A percentile compares a stretch with the other conserved stretches of the same genome.
Evolutionary conservation across 1,140 invertebrate genomes (phyloP).

Genomic region (Arctopsyche grandis): DNA sequence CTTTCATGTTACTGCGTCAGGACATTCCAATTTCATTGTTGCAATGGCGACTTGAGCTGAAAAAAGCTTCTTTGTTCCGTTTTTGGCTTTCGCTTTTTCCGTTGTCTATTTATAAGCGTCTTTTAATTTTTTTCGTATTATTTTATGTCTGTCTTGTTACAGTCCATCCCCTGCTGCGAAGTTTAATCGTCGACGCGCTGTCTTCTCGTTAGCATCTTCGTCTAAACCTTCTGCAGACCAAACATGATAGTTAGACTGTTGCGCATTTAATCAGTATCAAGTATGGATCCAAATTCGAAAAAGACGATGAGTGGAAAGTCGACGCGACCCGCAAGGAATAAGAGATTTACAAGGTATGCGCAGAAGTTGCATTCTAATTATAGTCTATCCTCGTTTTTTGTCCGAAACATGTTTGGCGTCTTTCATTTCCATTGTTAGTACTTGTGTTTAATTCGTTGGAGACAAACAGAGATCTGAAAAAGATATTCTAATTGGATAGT

Average conservation of each 20-base stretch:
- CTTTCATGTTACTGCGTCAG: constrained; percentile 61
- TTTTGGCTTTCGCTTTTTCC: constrained; percentile 18
- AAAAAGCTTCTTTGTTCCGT: constrained; percentile 43
- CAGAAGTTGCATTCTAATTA: too few species aligned
- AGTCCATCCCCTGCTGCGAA: constrained; percentile 50
- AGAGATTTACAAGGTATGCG: constrained; percentile 68
- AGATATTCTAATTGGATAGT: not conserved
- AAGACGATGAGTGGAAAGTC: constrained; percentile 61
- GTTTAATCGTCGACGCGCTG: not conserved
- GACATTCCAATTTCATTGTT: constrained; percentile 42
- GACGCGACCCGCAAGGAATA: constrained; percentile 68
- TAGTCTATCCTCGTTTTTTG: too few species aligned
- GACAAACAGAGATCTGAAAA: too few species aligned
- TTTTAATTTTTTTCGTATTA: constrained; percentile 43
- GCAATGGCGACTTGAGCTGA: not conserved
- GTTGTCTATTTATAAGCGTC: constrained; percentile 18
- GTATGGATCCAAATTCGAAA: constrained; percentile 50
- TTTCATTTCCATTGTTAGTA: too few species aligned
- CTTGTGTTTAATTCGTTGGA: too few species aligned
- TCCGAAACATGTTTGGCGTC: not conserved
- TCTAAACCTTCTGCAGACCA: too few species aligned
- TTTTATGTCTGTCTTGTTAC: constrained; percentile 33
- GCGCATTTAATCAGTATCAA: not conserved
- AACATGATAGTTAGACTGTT: too few species aligned
- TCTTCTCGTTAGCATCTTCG: not conserved